Base-by-base conservation (phyloP, 2,113 vertebrate species). In the Semicossyphus pulcher region DNA sequence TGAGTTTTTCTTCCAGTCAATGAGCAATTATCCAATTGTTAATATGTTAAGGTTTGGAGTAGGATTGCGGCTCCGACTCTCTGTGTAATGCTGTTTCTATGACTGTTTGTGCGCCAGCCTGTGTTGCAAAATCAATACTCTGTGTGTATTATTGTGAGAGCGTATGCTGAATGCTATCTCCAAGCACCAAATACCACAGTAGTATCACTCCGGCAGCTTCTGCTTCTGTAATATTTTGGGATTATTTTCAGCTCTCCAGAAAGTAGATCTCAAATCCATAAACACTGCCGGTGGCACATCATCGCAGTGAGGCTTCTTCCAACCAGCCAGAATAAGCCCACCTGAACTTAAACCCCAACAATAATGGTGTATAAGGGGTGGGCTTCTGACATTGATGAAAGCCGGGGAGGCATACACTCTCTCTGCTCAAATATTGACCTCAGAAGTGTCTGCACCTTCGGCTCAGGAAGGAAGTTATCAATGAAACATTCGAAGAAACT, bases 261-360 rank as follows among this genome's bases (percentile, higher is more conserved):
- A 75, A 81, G 52, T 64, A 63, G 61, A 87, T 74, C 65, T 60
- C 47, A 76, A 59, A 80, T 70, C 68, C 42, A 70, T 62, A 73
- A 82, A 73, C 49, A 54, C 49, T 54, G 56, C 63, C 51, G 10
- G 49, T 29, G 54, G 63, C 53, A 36, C 3, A 29, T 16, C 7
- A n/a, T 28, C 28, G 47, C 44, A 8, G 10, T 14, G 26, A 68
- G 37, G 60, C 75, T 72, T 18, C 41, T 37, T 63, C 18, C 57
- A 72, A 25, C 10, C 25, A 48, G 48, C 2, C 32, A 11, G 44
- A 60, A 77, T 62, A 74, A 77, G 14, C 39, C 36, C 11, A 39
- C 29, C 5, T 16, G 18, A 31, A 73, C 23, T 34, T 25, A 11
- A 80, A 79, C 48, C 48, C 28, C n/a, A 37, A 73, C 52, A 79